Evolutionary conservation across 2,113 vertebrate genomes (phyloP).

Genomic region (Anarhynchus alexandrinus): DNA sequence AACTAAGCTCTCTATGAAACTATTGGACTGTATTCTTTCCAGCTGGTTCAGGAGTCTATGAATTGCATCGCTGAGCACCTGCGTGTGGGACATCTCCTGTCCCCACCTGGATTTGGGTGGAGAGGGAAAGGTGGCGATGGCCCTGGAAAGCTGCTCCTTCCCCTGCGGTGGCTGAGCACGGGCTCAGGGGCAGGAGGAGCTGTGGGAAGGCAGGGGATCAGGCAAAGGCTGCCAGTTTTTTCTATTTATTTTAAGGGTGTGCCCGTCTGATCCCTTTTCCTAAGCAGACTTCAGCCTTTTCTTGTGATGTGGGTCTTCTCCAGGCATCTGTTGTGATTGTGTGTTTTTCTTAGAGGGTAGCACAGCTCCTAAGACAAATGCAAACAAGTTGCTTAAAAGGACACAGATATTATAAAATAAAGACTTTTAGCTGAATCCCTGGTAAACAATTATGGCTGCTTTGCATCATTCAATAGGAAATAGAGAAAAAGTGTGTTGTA

Average conservation of each 20-base stretch:
- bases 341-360: neutral
- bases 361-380: neutral
- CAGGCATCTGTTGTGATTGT: neutral
- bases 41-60: neutral
- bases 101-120: neutral
- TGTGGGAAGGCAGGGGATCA: neutral
- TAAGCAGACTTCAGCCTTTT: neutral
- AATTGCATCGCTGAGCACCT: neutral
- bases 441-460: neutral
- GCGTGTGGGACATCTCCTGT: accelerated
- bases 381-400: neutral
- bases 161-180: accelerated
- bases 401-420: neutral
- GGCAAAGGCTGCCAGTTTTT: neutral
- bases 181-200: accelerated
- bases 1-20: neutral
- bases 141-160: neutral
- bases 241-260: neutral
- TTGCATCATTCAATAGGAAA: neutral
- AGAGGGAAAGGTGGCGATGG: neutral
- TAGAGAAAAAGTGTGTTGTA: neutral
- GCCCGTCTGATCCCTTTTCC: neutral
- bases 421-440: neutral
- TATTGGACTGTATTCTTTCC: neutral
- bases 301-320: neutral